These are phyloP conservation scores for Hipposideros larvatus DNA, from an alignment of 2,797 vertebrate genomes.

Conservation along the genomic window DNA sequence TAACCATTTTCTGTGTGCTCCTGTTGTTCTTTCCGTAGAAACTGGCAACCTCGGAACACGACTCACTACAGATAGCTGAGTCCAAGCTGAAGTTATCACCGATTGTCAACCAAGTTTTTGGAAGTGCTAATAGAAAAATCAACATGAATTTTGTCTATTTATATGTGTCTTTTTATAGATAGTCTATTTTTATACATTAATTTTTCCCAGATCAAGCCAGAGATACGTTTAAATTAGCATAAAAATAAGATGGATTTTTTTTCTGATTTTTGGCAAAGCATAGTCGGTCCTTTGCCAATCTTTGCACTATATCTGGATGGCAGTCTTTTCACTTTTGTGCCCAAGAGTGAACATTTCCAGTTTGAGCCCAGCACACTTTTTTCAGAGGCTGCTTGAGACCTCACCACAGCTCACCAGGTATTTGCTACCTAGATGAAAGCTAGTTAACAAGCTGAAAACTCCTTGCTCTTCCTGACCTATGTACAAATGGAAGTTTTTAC, in stretches of 20 bases:
- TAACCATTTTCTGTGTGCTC: neutral
- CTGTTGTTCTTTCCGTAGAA: neutral
- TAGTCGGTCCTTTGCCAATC: neutral
- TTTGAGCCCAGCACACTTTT: neutral
- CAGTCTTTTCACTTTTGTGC: neutral
- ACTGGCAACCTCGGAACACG: neutral
- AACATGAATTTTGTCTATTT: constrained; percentile 1
- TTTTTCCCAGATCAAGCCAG: constrained; percentile 8
- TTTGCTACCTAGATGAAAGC: neutral
- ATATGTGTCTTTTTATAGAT: neutral
- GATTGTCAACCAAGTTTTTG: neutral
- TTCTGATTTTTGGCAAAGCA: constrained; percentile 12
- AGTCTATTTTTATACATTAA: constrained; percentile 41
- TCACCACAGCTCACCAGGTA: neutral
- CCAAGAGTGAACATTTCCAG: neutral
- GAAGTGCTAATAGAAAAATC: neutral
- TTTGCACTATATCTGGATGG: neutral
- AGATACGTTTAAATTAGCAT: constrained; percentile 32
- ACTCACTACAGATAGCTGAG: neutral
- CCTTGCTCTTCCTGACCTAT: neutral
- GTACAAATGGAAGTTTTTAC: neutral
- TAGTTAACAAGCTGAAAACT: neutral
- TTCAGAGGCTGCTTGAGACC: neutral
- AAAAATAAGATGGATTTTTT: neutral
- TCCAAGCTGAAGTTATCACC: neutral